Percentiles rank a stretch among this genome's conserved stretches.
Evolutionary conservation across 1,140 invertebrate species (phyloP).

Genomic region (Rhyacophila brunnea): DNA sequence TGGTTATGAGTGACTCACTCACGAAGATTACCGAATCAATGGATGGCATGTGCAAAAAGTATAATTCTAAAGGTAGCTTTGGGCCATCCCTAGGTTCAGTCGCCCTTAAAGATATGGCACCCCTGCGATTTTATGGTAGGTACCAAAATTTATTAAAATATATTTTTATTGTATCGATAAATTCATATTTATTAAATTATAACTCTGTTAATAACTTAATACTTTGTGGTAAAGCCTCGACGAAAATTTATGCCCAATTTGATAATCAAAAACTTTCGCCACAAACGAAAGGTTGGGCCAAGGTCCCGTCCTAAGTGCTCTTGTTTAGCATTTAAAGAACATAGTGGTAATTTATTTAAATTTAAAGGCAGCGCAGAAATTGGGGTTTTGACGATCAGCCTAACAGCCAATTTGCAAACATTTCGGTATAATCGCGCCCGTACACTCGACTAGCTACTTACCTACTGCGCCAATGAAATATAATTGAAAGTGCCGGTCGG

Average conservation of each 20-base stretch:
- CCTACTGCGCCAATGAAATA: neutral
- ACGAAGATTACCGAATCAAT: too few species aligned
- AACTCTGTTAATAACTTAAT: too few species aligned
- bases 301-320: neutral
- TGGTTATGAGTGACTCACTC: too few species aligned
- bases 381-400: neutral
- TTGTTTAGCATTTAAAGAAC: neutral
- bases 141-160: too few species aligned
- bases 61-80: too few species aligned
- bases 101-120: too few species aligned
- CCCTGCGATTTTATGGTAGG: too few species aligned
- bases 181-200: too few species aligned
- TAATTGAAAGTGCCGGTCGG: neutral
- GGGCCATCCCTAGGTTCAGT: too few species aligned
- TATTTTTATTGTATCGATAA: too few species aligned
- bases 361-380: neutral
- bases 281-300: neutral
- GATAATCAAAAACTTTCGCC: neutral
- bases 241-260: neutral
- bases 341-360: slow-evolving; percentile 1
- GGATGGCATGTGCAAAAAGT: too few species aligned
- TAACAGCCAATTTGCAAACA: neutral
- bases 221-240: neutral
- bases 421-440: slow-evolving; percentile 1
- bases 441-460: neutral